These are phyloP conservation scores for Bombus huntii DNA, from an alignment of 1,140 invertebrate species.

Conservation along the genomic window DNA sequence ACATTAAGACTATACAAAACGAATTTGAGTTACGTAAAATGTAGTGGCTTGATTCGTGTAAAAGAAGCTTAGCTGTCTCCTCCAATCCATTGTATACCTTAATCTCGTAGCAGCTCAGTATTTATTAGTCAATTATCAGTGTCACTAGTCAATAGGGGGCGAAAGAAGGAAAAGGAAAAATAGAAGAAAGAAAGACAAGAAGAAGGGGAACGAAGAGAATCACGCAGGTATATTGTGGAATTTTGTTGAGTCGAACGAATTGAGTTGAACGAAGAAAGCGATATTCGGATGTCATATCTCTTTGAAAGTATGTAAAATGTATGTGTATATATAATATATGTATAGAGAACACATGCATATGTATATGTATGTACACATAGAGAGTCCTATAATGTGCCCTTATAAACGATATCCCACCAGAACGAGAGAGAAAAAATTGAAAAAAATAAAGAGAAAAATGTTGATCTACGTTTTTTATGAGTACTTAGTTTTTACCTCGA, in stretches of 20 bases:
- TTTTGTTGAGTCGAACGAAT: background rate
- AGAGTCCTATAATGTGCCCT: conserved; percentile 44
- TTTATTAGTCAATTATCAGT: conserved; percentile 68
- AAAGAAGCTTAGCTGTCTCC: background rate
- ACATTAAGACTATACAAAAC: background rate
- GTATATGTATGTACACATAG: conserved; percentile 6
- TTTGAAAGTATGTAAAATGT: conserved; percentile 57
- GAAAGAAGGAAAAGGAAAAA: background rate
- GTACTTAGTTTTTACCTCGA: conserved; percentile 63
- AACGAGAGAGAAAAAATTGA: background rate
- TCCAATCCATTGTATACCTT: background rate
- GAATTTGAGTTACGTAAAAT: background rate
- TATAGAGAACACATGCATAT: conserved; percentile 5
- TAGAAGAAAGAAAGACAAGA: background rate
- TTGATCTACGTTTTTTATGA: conserved; percentile 62
- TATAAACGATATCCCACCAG: conserved; percentile 15
- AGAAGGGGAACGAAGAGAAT: background rate
- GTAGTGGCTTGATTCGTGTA: background rate
- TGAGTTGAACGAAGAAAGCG: background rate
- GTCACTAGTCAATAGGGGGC: conserved; percentile 61
- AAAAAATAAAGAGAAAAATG: conserved; percentile 12
- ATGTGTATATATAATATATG: conserved; percentile 25
- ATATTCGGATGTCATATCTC: conserved; percentile 41
- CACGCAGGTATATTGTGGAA: background rate
- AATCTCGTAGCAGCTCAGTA: conserved; percentile 57